Conservation (phyloP, 2,113 vertebrate genomes). For the Prietella phreatophila region DNA sequence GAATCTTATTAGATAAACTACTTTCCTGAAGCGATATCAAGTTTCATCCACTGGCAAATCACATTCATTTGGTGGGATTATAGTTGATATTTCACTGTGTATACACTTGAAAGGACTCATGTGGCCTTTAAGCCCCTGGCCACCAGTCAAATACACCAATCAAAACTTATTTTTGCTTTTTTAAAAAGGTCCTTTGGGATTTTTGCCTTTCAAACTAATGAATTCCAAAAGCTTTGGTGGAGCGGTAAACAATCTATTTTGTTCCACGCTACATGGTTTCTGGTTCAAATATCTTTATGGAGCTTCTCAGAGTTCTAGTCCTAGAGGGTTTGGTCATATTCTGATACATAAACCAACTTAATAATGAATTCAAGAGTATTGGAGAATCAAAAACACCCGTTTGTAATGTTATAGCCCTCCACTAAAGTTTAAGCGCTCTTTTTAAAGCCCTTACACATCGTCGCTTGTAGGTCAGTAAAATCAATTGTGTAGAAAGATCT, state of each 20-base stretch:
- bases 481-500: neutral
- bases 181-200: neutral
- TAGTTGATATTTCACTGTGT: conserved; percentile 4
- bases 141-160: conserved; percentile 3
- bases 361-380: neutral
- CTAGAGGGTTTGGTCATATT: neutral
- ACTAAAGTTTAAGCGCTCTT: neutral
- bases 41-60: conserved; percentile 8
- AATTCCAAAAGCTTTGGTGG: neutral
- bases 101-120: neutral
- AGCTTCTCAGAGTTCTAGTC: conserved; percentile 1
- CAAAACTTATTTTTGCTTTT: conserved; percentile 7
- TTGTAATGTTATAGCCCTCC: neutral
- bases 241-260: conserved; percentile 12
- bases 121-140: neutral
- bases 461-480: neutral
- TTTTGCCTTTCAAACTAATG: conserved; percentile 11
- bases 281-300: neutral
- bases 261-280: neutral
- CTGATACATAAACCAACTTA: neutral
- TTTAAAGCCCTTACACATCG: neutral
- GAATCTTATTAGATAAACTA: conserved; percentile 17
- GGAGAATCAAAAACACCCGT: neutral
- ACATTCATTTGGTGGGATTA: conserved; percentile 31
- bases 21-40: conserved; percentile 34